phyloP scores from a whole-genome alignment of 2,888 invertebrate species.

The Eupithecia centaureata region DNA sequence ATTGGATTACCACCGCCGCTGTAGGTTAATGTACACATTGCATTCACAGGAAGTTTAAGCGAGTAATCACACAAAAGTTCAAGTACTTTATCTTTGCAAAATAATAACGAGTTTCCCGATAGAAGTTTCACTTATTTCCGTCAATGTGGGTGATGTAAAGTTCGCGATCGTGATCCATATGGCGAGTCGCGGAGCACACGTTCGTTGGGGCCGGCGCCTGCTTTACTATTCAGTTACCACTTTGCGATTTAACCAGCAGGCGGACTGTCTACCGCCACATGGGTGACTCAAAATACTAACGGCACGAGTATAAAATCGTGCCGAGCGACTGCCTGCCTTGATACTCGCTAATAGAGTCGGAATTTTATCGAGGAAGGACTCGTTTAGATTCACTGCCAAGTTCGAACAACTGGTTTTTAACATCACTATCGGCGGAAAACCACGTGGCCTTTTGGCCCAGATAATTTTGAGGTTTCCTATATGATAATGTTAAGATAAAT shows the following conservation, averaged over 20 bases:
- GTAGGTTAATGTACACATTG: slow-evolving; percentile 66
- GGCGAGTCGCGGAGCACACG: slow-evolving; percentile 55
- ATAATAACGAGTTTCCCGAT: slow-evolving; percentile 2
- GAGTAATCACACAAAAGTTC: slow-evolving; percentile 11
- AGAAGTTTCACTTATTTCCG: slow-evolving; percentile 24
- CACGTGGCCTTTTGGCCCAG: slow-evolving; percentile 68
- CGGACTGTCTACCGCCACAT: slow-evolving; percentile 65
- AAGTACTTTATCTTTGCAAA: slow-evolving; percentile 13
- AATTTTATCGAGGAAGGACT: slow-evolving; percentile 31
- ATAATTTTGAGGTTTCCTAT: slow-evolving; percentile 44
- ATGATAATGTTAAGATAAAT: slow-evolving; percentile 44
- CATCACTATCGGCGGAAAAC: slow-evolving; percentile 61
- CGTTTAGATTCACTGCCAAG: slow-evolving; percentile 74
- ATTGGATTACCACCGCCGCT: slow-evolving; percentile 45
- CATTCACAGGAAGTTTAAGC: slow-evolving; percentile 33
- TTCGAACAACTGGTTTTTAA: slow-evolving; percentile 75
- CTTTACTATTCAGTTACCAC: slow-evolving; percentile 70
- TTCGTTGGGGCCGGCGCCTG: slow-evolving; percentile 60
- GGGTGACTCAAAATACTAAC: slow-evolving; percentile 56
- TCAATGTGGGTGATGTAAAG: slow-evolving; percentile 39
- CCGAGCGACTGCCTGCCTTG: slow-evolving; percentile 46
- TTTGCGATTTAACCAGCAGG: slow-evolving; percentile 65
- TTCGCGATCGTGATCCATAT: slow-evolving; percentile 60
- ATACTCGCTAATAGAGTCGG: slow-evolving; percentile 40
- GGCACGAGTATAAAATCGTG: slow-evolving; percentile 49